Percentiles rank a stretch among this genome's conserved stretches.
Conservation (phyloP, 2,113 vertebrate genomes). For the Hippocampus zosterae region DNA sequence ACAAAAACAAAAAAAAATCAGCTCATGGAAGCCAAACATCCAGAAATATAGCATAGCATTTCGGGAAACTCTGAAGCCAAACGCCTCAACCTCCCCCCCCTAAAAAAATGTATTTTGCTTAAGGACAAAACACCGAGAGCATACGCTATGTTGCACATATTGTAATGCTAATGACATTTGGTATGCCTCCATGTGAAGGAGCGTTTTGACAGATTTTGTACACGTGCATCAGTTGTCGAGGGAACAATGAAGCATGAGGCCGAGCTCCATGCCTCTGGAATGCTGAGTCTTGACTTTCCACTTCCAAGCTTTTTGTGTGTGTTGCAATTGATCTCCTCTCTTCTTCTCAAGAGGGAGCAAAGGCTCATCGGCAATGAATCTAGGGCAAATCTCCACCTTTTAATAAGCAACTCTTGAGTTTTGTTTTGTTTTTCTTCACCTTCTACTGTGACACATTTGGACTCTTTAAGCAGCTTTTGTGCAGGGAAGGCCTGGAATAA, state of each 20-base stretch:
- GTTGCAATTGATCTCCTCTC: conserved; percentile 36
- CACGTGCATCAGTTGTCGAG: conserved; percentile 32
- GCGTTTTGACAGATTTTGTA: conserved; percentile 26
- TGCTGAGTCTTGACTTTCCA: conserved; percentile 60
- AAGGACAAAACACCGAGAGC: too few species aligned
- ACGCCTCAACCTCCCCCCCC: too few species aligned
- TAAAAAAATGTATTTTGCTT: too few species aligned
- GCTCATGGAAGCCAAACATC: not conserved
- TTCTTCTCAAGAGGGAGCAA: conserved; percentile 13
- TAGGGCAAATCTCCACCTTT: conserved; percentile 35
- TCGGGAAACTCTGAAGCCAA: too few species aligned
- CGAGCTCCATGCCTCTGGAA: conserved; percentile 58
- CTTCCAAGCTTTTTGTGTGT: conserved; percentile 22
- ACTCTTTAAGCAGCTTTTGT: not conserved
- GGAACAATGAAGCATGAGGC: conserved; percentile 39
- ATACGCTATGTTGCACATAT: not conserved
- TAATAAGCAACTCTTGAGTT: conserved; percentile 9
- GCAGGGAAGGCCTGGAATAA: not conserved
- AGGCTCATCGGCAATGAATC: conserved; percentile 28
- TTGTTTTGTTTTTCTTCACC: not conserved
- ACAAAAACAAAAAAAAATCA: not conserved
- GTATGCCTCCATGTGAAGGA: not conserved
- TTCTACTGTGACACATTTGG: not conserved
- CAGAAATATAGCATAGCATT: too few species aligned
- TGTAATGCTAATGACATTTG: not conserved